Evolutionary conservation across 2,888 invertebrate genomes (phyloP).

Genomic region (Sialis lutaria): DNA sequence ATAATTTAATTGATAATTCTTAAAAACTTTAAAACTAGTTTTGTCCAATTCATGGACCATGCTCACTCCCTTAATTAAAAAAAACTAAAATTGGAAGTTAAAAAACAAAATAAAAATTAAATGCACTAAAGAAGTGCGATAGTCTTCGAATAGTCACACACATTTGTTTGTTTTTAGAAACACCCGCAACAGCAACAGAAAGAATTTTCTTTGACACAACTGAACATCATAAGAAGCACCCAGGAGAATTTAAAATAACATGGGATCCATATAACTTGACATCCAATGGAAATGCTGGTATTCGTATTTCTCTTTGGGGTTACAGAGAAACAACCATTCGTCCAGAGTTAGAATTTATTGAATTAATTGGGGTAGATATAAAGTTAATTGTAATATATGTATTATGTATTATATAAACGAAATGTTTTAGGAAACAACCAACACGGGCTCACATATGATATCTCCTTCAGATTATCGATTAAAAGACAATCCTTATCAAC

Average conservation of each 20-base stretch:
- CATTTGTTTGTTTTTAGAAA: conserved; percentile 49
- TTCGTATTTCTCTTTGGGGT: conserved; percentile 76
- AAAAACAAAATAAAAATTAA: no score
- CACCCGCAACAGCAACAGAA: conserved; percentile 73
- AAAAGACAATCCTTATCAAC: conserved; percentile 47
- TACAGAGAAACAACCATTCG: conserved; percentile 69
- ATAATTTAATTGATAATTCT: no score
- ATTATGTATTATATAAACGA: background rate
- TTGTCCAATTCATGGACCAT: no score
- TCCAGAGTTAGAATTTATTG: conserved; percentile 69
- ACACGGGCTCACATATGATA: conserved; percentile 56
- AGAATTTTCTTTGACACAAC: conserved; percentile 66
- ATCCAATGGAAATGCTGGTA: conserved; percentile 52
- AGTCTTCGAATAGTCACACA: no score
- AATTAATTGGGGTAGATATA: conserved; percentile 42
- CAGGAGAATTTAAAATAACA: conserved; percentile 55
- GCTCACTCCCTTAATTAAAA: no score
- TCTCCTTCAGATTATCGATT: conserved; percentile 53
- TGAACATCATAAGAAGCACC: conserved; percentile 52
- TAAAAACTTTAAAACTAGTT: no score
- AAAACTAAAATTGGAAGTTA: no score
- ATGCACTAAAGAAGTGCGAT: no score
- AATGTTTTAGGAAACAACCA: conserved; percentile 24
- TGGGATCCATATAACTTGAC: conserved; percentile 82
- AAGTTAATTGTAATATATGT: conserved; percentile 12